Evolutionary conservation across 2,113 vertebrate genomes (phyloP), one percentile per base, ranked within the genome.

Genomic region (Meriones unguiculatus): DNA sequence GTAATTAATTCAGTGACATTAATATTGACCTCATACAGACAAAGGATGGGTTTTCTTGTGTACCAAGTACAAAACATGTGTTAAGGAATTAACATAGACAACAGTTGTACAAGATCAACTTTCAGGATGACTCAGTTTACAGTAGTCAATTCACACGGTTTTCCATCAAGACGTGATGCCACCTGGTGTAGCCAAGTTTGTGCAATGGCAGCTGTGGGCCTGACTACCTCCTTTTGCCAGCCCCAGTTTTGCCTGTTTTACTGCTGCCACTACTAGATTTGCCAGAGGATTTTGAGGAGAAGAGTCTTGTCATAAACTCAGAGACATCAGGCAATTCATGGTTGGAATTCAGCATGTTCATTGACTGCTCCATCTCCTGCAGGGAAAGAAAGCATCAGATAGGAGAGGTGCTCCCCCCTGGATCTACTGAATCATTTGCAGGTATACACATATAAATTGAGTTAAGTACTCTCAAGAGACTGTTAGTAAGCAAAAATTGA

Each of bases 301-400:
- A 99, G 87, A 99, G 99, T 98, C 99, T 99, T 97, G 99, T 99
- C 99, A 99, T 99, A 97, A 99, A 99, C 97, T 99, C 99, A 7
- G 99, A 99, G 86, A 99, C 99, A 96, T 99, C 99, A 52, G 99
- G 99, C 67, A 99, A 98, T 96, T 99, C 99, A 0, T 99, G 99
- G 98, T 99, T 99, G 95, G 99, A 99, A 98, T 99, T 99, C 98
- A 99, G 98, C 99, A 99, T 99, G 98, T 99, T 99, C 99, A 99
- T 99, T 81, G 99, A 99, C 97, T 99, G 99, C 94, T 99, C 99
- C 99, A 99, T 99, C 98, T 99, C 99, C 99, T 99, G 98, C 87
- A 96, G 7, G 72, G 87, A 96, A 38, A 95, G 57, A 95, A 90
- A 95, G 67, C 41, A 92, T 17, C 93, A 35, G 46, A 50, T 13